phyloP scores from a whole-genome alignment of 2,113 vertebrate species.

The Mirza zaza region DNA sequence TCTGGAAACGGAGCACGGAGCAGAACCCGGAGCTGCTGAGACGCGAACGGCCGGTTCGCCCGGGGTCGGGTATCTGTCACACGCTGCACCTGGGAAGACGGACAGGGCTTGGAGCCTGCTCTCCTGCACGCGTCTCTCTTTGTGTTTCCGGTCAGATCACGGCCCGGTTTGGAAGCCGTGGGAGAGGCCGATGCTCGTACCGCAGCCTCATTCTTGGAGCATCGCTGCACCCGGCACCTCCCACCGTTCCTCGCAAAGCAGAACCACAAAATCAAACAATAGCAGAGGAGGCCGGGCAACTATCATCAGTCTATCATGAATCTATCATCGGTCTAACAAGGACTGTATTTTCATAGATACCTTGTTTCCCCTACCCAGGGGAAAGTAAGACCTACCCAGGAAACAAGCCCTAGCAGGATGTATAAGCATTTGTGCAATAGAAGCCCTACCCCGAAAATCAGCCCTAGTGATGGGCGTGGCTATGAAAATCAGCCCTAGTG shows the following conservation, averaged over 20 bases:
- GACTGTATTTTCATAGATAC: too few species aligned
- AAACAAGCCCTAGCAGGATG: too few species aligned
- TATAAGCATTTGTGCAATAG: too few species aligned
- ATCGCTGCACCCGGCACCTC: constrained; percentile 48
- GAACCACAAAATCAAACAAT: constrained; percentile 65
- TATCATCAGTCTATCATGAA: too few species aligned
- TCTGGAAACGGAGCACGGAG: background rate
- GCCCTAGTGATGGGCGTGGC: too few species aligned
- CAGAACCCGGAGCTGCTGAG: background rate
- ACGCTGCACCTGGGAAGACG: too few species aligned
- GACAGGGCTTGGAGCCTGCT: background rate
- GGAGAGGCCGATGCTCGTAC: background rate
- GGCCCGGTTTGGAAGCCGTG: constrained; percentile 2
- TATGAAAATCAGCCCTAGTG: too few species aligned
- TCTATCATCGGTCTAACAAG: too few species aligned
- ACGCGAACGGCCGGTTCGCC: background rate
- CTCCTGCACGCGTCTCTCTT: background rate
- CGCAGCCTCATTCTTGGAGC: constrained; percentile 37
- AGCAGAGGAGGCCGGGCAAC: too few species aligned
- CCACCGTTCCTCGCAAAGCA: constrained; percentile 44
- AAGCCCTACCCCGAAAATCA: too few species aligned
- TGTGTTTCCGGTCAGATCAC: background rate
- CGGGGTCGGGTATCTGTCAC: background rate
- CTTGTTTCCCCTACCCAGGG: too few species aligned
- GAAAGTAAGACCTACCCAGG: too few species aligned